Percentiles rank a stretch among this genome's conserved stretches.
These are phyloP conservation scores for Halictus rubicundus DNA, from an alignment of 1,140 invertebrate genomes.

Conservation along the genomic window DNA sequence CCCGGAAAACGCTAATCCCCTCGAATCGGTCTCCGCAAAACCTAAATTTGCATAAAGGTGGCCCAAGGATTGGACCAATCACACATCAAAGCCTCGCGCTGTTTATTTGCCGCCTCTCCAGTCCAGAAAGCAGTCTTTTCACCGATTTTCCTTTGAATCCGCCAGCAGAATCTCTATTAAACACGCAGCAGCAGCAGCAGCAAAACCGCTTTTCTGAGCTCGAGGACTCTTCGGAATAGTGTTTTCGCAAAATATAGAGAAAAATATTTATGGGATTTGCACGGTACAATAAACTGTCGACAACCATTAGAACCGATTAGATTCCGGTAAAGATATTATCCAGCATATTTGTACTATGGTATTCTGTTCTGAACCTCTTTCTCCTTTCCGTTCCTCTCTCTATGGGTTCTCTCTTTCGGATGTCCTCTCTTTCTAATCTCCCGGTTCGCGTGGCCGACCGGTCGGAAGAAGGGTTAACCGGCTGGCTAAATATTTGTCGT, in stretches of 20 bases:
- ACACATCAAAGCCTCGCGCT: no score
- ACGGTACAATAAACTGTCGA: conserved; percentile 44
- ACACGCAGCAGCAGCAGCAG: background rate
- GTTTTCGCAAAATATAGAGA: conserved; percentile 75
- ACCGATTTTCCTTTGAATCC: background rate
- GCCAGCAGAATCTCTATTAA: conserved; percentile 13
- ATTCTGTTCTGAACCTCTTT: conserved; percentile 42
- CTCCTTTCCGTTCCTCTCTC: background rate
- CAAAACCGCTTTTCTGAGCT: background rate
- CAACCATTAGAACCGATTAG: conserved; percentile 75
- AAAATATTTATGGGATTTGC: conserved; percentile 79
- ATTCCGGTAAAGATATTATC: conserved; percentile 56
- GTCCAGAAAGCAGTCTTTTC: background rate
- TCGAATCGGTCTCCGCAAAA: no score
- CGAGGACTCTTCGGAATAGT: conserved; percentile 28
- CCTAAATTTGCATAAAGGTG: no score
- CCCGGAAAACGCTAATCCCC: no score
- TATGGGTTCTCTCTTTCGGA: background rate
- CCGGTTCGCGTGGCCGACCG: conserved; percentile 74
- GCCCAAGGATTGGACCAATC: no score
- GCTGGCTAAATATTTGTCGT: conserved; percentile 80
- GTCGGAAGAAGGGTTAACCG: conserved; percentile 76
- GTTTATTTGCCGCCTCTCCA: no score
- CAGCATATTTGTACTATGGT: conserved; percentile 60
- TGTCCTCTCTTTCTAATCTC: conserved; percentile 52